Percentiles rank a stretch among this genome's conserved stretches.
Conservation (phyloP, 2,113 vertebrate genomes). For the Stigmatopora nigra region DNA sequence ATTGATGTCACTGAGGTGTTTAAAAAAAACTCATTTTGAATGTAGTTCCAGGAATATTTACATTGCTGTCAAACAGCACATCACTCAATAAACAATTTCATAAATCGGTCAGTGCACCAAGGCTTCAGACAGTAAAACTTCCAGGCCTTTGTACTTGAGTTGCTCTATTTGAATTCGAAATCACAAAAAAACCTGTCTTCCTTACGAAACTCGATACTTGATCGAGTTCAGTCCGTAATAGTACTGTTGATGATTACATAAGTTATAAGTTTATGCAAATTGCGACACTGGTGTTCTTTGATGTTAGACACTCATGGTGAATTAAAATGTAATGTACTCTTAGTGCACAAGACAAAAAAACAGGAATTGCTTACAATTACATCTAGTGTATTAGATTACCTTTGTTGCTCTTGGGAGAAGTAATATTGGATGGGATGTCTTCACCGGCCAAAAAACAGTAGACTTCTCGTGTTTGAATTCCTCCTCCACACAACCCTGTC, state of each 20-base stretch:
- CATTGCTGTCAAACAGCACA: too few species aligned
- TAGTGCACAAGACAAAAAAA: background rate
- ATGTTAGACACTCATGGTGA: background rate
- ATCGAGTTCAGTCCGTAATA: background rate
- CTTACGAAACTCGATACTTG: too few species aligned
- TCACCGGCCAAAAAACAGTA: conserved; percentile 82
- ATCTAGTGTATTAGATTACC: conserved; percentile 62
- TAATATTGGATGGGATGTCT: conserved; percentile 69
- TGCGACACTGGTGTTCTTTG: background rate
- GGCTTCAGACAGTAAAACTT: too few species aligned
- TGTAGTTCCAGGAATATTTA: too few species aligned
- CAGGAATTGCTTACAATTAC: background rate
- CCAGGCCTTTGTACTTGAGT: too few species aligned
- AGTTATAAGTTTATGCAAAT: background rate
- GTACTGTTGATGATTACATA: background rate
- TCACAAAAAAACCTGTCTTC: too few species aligned
- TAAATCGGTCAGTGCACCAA: too few species aligned
- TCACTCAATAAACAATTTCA: too few species aligned
- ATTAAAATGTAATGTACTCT: background rate
- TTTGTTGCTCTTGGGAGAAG: conserved; percentile 79
- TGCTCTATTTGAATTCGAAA: too few species aligned
- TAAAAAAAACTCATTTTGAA: too few species aligned
- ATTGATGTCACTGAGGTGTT: too few species aligned
- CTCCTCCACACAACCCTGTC: conserved; percentile 87
- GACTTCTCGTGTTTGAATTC: conserved; percentile 81